A percentile compares a stretch with the other conserved stretches of the same genome.
Evolutionary conservation across 2,888 invertebrate species (phyloP).

Genomic region (Coleophora flavipennella): DNA sequence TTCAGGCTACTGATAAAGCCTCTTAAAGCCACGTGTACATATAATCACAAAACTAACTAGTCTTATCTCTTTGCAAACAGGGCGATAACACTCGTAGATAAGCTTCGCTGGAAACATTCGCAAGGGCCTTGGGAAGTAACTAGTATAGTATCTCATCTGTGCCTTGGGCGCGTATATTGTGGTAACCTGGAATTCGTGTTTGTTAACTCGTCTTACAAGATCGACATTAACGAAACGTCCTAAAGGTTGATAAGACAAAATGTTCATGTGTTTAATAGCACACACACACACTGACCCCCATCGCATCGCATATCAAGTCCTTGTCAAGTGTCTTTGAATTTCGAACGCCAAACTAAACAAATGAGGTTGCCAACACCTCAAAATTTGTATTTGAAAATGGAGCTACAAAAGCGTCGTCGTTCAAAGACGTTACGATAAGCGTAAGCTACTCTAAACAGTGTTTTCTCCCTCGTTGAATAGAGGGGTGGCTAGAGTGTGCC

Average conservation of each 20-base stretch:
- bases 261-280: constrained; percentile 15
- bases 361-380: constrained; percentile 15
- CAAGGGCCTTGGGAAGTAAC: too few species aligned
- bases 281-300: too few species aligned
- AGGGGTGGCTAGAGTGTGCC: constrained; percentile 30
- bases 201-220: too few species aligned
- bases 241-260: constrained; percentile 10
- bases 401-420: constrained; percentile 18
- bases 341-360: constrained; percentile 9
- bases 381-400: constrained; percentile 17
- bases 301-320: constrained; percentile 5
- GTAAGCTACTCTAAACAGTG: constrained; percentile 25
- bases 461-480: constrained; percentile 34
- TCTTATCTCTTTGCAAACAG: constrained; percentile 48
- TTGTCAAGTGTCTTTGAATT: constrained; percentile 13
- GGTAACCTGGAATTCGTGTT: constrained; percentile 2
- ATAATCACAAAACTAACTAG: constrained; percentile 26
- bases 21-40: constrained; percentile 1
- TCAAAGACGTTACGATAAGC: constrained; percentile 20
- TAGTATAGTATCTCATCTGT: too few species aligned
- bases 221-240: too few species aligned
- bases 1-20: background rate
- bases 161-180: constrained; percentile 11
- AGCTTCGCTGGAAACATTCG: constrained; percentile 31
- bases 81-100: constrained; percentile 49